Base-by-base conservation (phyloP, 2,888 invertebrate species). In the Drosophila nr. medialis region DNA sequence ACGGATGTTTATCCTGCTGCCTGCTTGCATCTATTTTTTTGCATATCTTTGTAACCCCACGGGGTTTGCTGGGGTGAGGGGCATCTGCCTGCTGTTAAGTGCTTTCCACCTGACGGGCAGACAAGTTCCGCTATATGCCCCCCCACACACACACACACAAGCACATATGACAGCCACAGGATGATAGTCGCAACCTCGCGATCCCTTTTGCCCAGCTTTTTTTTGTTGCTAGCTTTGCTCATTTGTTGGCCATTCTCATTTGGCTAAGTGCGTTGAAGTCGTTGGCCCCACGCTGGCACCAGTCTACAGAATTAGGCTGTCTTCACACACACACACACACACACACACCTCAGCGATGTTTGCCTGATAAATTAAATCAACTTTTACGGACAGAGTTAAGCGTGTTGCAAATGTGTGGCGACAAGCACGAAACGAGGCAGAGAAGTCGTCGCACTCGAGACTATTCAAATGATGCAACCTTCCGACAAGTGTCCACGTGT, bases 261-360 rank as follows among this genome's bases (percentile, higher is more conserved):
- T 91, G 86, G 89, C 88, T 90, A 90, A 90, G 90, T 90, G 90
- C 90, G 89, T 80, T 86, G 87, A 82, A 87, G 83, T 83, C 81
- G 86, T 83, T 81, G 86, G 75, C 81, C 83, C 55, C 74, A 45
- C 27, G 63, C 27, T 55, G 29, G 13, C 60, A 48, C 36, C 63
- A 50, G 71, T 73, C 77, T 65, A 66, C 75, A 71, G 86, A 78
- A 84, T 84, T 86, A 86, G 84, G 86, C 86, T 80, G 80, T 75
- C 62, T 62, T 61, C 60, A 13, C 58, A 29, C 36, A 36, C 27
- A 27, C 24, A 15, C 27, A 27, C 24, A 15, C 21, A 34, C 13
- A 24, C 15, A 15, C 21, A 53, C 24, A 36, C 27, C 34, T 13
- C 34, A 24, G 61, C 51, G 58, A 24, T 55, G 42, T 45, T 63